Base-by-base conservation (phyloP, 2,797 vertebrate species). In the Microchirus variegatus region DNA sequence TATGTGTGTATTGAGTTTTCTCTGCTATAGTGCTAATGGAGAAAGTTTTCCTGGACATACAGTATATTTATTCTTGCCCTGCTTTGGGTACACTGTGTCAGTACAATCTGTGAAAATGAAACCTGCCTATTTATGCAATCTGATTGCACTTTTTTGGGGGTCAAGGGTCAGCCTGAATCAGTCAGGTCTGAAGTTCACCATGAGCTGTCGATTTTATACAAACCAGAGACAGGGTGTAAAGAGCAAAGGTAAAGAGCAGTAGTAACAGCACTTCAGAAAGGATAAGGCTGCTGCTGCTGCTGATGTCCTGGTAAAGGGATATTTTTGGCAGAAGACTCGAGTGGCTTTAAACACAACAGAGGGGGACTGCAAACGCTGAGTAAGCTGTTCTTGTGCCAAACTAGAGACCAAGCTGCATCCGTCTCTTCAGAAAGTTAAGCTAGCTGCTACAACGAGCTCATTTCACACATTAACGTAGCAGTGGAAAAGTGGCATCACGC, bases 121-220 rank as follows among this genome's bases (percentile, higher is more conserved):
- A 16, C 43, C 43, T 17, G 43, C 9, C 46, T 19, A 11, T 37
- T 26, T 16, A 41, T 16, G 18, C 45, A 38, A 73, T 64, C 44
- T 36, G 58, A 44, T 5, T 60, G 67, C 59, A 56, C 53, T n/a
- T 49, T 18, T 49, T 18, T 6, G 1, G 6, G 61, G 89, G 73
- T 68, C 78, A 90, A 91, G 83, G 90, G 75, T 85, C 76, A 73
- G 17, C 19, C 31, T 62, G 19, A 77, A 75, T 63, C 44, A 41
- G 36, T 38, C 13, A 70, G 64, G 88, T 84, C 85, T 89, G 80
- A 91, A 90, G 91, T 89, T 89, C 89, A 90, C 16, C 38, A 35
- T 16, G 40, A 17, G 11, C 11, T 35, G 31, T 2, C 4, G 22
- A 31, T 40, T 59, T 55, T 44, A 36, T 50, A 70, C 31, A 65